Percentiles rank a stretch among this genome's conserved stretches.
phyloP scores from a whole-genome alignment of 2,113 vertebrate species.

The Brachirus orientalis region DNA sequence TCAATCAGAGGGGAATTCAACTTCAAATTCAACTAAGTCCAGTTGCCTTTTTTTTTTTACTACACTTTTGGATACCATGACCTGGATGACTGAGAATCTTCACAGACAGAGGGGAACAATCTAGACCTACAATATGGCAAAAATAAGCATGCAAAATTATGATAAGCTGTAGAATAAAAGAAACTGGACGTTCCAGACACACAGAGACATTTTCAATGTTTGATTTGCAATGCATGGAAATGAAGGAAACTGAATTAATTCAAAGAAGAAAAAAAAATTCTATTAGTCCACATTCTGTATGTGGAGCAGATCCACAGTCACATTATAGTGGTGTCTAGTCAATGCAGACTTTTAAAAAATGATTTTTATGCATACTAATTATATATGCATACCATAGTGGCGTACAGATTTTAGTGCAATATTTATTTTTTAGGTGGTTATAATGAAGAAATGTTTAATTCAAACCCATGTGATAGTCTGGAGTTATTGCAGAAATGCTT shows the following conservation, averaged over 20 bases:
- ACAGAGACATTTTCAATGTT: not conserved
- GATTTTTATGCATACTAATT: not conserved
- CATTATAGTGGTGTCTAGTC: not conserved
- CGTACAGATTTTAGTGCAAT: not conserved
- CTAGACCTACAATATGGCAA: too few species aligned
- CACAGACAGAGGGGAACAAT: too few species aligned
- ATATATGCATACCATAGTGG: not conserved
- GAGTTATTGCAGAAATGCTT: not conserved
- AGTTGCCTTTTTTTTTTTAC: too few species aligned
- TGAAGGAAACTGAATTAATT: constrained; percentile 1
- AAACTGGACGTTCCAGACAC: too few species aligned
- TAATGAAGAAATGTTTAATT: not conserved
- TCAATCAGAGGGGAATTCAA: too few species aligned
- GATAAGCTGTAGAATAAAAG: too few species aligned
- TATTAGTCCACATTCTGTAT: not conserved
- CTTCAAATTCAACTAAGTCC: too few species aligned
- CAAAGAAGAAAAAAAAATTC: not conserved
- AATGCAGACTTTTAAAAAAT: not conserved
- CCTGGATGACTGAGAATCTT: too few species aligned
- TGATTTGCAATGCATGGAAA: not conserved
- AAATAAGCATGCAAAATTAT: too few species aligned
- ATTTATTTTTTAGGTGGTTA: not conserved
- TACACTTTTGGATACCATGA: too few species aligned
- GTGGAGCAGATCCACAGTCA: not conserved
- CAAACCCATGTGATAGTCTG: not conserved